phyloP scores from a whole-genome alignment of 2,113 vertebrate species.

The Cranoglanis bouderius region DNA sequence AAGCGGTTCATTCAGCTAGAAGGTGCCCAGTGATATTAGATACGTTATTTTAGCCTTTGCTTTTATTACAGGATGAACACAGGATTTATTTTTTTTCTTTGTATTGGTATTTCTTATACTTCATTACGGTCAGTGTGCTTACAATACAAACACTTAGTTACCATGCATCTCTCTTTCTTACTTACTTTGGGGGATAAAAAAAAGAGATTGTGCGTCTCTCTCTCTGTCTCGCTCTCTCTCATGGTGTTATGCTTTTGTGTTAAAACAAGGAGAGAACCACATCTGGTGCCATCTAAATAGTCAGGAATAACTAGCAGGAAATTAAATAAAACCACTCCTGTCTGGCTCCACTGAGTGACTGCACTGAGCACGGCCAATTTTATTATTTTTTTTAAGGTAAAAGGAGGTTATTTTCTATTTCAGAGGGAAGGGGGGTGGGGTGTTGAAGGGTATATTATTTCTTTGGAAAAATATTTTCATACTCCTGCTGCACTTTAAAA shows the following conservation, averaged over 20 bases:
- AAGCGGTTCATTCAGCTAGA: not conserved
- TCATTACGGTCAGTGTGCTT: not conserved
- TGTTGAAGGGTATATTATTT: constrained; percentile 36
- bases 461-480: constrained; percentile 47
- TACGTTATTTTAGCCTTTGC: not conserved
- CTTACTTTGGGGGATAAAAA: not conserved
- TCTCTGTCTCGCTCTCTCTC: not conserved
- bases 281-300: constrained; percentile 40
- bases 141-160: not conserved
- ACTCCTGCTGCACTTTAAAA: constrained; percentile 34
- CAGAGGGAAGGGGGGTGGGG: not conserved
- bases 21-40: not conserved
- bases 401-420: constrained; percentile 35
- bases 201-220: not conserved
- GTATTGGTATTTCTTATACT: not conserved
- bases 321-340: constrained; percentile 46
- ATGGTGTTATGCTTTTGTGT: not conserved
- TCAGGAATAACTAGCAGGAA: constrained; percentile 43
- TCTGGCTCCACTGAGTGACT: constrained; percentile 17
- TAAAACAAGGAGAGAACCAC: constrained; percentile 10
- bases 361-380: not conserved
- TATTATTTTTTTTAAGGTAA: constrained; percentile 26
- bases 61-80: not conserved
- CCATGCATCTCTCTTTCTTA: not conserved
- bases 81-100: not conserved